A percentile compares a stretch with the other conserved stretches of the same genome.
phyloP scores from a whole-genome alignment of 2,113 vertebrate species.

The Scophthalmus maximus region DNA sequence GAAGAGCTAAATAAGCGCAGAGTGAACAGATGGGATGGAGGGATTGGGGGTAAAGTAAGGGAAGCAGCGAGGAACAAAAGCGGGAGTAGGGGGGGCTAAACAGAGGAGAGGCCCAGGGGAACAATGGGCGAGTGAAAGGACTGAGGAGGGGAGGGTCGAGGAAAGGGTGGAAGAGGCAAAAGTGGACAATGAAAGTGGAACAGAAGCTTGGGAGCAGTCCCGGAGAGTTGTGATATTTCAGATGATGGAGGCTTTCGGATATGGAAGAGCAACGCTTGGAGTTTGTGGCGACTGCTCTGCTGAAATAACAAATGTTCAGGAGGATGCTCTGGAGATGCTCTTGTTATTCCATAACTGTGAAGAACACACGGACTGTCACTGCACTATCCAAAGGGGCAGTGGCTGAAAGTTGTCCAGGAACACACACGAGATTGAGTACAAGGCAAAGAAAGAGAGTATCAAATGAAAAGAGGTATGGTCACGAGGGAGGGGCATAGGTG shows the following conservation, averaged over 20 bases:
- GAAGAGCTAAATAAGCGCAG: constrained; percentile 18
- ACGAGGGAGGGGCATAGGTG: constrained; percentile 10
- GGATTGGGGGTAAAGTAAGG: constrained; percentile 25
- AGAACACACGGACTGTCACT: constrained; percentile 7
- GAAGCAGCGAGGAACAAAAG: constrained; percentile 35
- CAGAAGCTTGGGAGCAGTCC: too few species aligned
- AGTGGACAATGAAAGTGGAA: too few species aligned
- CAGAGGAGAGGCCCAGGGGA: not conserved
- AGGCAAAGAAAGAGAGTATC: constrained; percentile 25
- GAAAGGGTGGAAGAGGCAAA: too few species aligned
- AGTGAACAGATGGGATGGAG: constrained; percentile 57
- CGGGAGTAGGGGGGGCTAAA: not conserved
- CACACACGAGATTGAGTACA: constrained; percentile 6
- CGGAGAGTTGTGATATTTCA: too few species aligned
- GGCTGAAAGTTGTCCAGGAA: constrained; percentile 1
- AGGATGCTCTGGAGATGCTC: constrained; percentile 33
- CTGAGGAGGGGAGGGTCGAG: not conserved
- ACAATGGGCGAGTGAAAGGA: not conserved
- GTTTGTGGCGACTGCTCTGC: constrained; percentile 1
- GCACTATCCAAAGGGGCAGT: not conserved
- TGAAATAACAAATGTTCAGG: constrained; percentile 38
- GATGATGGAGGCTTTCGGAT: constrained; percentile 13
- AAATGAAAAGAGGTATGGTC: constrained; percentile 51
- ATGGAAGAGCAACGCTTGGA: constrained; percentile 1
- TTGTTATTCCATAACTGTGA: constrained; percentile 8